Evolutionary conservation across 92 coral and sea anemone genomes (phyloP).

Genomic region (Porites divaricata): DNA sequence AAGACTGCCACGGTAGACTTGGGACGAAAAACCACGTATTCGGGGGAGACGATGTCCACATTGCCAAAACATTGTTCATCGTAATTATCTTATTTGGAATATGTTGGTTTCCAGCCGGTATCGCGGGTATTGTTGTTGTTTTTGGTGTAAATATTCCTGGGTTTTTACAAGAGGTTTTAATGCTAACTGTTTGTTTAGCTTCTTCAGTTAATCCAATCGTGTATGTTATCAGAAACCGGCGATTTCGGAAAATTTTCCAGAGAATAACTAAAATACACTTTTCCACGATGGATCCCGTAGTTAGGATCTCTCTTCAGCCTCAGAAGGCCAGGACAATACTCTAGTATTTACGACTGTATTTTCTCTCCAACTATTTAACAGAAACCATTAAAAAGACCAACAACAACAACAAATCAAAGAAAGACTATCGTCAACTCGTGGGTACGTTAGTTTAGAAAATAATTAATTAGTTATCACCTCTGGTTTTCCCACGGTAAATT

Average conservation of each 20-base stretch:
- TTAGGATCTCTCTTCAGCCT: not conserved
- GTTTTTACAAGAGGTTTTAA: not conserved
- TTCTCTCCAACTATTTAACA: too few species aligned
- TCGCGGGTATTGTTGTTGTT: not conserved
- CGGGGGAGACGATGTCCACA: conserved; percentile 31
- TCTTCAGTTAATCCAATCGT: conserved; percentile 37
- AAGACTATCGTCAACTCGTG: too few species aligned
- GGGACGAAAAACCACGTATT: not conserved
- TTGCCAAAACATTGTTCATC: conserved; percentile 29
- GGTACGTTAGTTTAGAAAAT: too few species aligned
- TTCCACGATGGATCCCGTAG: not conserved
- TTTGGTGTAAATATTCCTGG: conserved; percentile 16
- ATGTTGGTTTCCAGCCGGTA: conserved; percentile 38
- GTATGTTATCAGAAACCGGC: conserved; percentile 26
- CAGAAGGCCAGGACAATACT: too few species aligned
- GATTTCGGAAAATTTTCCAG: conserved; percentile 14
- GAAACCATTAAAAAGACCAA: too few species aligned
- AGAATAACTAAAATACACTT: not conserved
- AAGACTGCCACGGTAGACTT: not conserved
- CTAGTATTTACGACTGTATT: too few species aligned
- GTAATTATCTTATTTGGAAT: conserved; percentile 33
- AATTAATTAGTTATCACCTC: too few species aligned
- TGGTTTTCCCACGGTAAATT: too few species aligned
- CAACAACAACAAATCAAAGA: too few species aligned
- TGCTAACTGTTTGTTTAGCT: conserved; percentile 26